These are phyloP conservation scores for Eristalis arbustorum DNA, from an alignment of 2,888 invertebrate genomes.

Conservation along the genomic window DNA sequence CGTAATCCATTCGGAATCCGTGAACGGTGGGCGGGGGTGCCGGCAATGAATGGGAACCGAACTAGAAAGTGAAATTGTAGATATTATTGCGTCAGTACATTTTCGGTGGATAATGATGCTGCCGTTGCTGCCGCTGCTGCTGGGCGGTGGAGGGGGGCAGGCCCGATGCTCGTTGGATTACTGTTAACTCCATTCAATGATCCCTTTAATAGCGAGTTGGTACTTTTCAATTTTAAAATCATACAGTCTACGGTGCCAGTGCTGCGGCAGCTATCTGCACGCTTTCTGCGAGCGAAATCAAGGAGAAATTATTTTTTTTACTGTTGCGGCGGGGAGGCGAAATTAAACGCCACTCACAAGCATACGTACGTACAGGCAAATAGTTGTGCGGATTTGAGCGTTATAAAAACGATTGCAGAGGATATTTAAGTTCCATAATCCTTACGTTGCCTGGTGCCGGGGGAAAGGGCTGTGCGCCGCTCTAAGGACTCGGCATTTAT, in stretches of 20 bases:
- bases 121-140: neutral
- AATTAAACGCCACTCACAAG: slow-evolving; percentile 37
- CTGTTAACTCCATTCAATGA: slow-evolving; percentile 66
- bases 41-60: slow-evolving; percentile 1
- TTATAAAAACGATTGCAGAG: slow-evolving; percentile 34
- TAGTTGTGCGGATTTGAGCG: slow-evolving; percentile 39
- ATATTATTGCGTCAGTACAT: slow-evolving; percentile 60
- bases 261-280: slow-evolving; percentile 3
- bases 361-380: slow-evolving; percentile 4
- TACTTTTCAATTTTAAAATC: slow-evolving; percentile 65
- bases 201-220: slow-evolving; percentile 59
- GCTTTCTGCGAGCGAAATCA: slow-evolving; percentile 23
- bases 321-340: neutral
- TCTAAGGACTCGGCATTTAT: neutral
- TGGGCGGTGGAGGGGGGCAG: neutral
- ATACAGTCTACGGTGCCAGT: slow-evolving; percentile 30
- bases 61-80: slow-evolving; percentile 55
- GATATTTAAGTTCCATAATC: slow-evolving; percentile 46
- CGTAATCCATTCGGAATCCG: slow-evolving; percentile 55
- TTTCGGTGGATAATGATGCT: slow-evolving; percentile 56
- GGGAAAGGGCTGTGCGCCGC: neutral
- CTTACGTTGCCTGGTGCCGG: slow-evolving; percentile 12
- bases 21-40: neutral
- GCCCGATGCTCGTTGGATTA: slow-evolving; percentile 38
- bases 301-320: slow-evolving; percentile 1